Base-by-base conservation (phyloP, 2,797 vertebrate species). In the Neoniphon sammara region DNA sequence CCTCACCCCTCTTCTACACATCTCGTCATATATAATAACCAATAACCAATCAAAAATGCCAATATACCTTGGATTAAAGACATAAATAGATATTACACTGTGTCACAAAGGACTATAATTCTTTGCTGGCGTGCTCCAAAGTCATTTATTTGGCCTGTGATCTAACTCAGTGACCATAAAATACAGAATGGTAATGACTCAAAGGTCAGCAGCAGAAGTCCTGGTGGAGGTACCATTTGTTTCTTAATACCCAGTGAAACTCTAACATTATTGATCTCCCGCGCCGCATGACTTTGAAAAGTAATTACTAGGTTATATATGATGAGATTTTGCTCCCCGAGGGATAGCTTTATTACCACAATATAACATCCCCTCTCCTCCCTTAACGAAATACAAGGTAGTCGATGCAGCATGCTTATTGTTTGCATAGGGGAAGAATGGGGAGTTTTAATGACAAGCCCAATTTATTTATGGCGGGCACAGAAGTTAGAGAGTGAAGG, bases 251-350 rank as follows among this genome's bases (percentile, higher is more conserved):
- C 54, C 68, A 52, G 31, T 67, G 83, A 86, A 88, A 82, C 66
- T 83, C 67, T 60, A 78, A 74, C 75, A 67, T 89, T 89, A 92
- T 91, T 83, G 91, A 92, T 91, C 78, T 73, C 52, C 47, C 2
- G 55, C 67, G 73, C 69, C 3, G 53, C 66, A 63, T 85, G 88
- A 90, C 88, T 88, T 90, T 88, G 87, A 83, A 85, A 90, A 85
- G 84, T 91, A 88, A 89, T 91, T 87, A 91, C 85, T 59, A 57
- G 87, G 84, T 90, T 87, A 87, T 85, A 86, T 90, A 87, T 85
- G 84, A 89, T 89, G 80, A 85, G 70, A 77, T 84, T 80, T 85
- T 50, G 64, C 73, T 82, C 78, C 77, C 60, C 76, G 46, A 67
- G 78, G 82, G 80, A 79, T 81, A 60, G 64, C 80, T 89, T 90